These are phyloP conservation scores for Gadopsis bispinosus DNA, from an alignment of 2,797 vertebrate species.

Conservation along the genomic window DNA sequence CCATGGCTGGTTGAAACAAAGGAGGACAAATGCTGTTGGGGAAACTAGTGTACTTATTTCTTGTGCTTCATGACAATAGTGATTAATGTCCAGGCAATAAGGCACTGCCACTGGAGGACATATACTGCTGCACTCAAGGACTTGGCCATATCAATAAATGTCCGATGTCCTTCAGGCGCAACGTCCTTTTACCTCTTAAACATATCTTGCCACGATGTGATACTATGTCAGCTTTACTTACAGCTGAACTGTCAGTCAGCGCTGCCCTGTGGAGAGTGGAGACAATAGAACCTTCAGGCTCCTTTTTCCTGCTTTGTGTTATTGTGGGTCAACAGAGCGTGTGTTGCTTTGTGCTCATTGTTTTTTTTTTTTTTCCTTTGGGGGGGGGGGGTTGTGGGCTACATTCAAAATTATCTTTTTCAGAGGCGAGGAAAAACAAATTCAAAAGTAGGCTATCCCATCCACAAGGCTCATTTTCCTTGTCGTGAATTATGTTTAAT, in stretches of 20 bases:
- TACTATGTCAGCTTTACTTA: slow-evolving; percentile 78
- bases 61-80: slow-evolving; percentile 77
- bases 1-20: slow-evolving; percentile 53
- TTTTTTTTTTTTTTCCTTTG: slow-evolving; percentile 3
- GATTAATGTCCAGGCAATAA: slow-evolving; percentile 83
- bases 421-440: slow-evolving; percentile 51
- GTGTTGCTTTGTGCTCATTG: slow-evolving; percentile 67
- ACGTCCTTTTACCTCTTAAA: slow-evolving; percentile 71
- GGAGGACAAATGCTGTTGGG: slow-evolving; percentile 60
- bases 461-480: slow-evolving; percentile 57
- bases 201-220: slow-evolving; percentile 63
- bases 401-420: slow-evolving; percentile 61
- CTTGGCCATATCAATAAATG: slow-evolving; percentile 82
- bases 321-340: slow-evolving; percentile 75
- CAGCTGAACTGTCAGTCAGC: slow-evolving; percentile 74
- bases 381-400: background rate
- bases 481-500: slow-evolving; percentile 73
- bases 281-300: slow-evolving; percentile 74
- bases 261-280: slow-evolving; percentile 62
- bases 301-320: slow-evolving; percentile 65
- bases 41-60: slow-evolving; percentile 72
- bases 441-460: slow-evolving; percentile 61
- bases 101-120: slow-evolving; percentile 79
- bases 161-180: slow-evolving; percentile 72
- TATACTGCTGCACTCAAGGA: slow-evolving; percentile 76